phyloP scores from a whole-genome alignment of 2,888 invertebrate genomes.

The Diadromus collaris region DNA sequence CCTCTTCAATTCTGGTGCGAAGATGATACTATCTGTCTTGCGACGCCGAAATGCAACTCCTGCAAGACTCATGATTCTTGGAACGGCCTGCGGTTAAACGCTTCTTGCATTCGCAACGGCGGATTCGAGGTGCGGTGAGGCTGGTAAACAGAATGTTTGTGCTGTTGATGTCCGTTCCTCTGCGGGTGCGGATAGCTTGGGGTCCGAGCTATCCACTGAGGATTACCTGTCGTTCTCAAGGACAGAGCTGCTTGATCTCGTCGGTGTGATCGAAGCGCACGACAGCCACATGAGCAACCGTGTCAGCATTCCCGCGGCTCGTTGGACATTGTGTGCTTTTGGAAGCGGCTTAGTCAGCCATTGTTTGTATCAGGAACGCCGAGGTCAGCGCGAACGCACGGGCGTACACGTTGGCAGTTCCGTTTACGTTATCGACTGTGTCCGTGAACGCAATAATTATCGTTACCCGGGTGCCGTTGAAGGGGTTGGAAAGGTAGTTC shows the following conservation, averaged over 20 bases:
- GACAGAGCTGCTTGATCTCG: slow-evolving; percentile 56
- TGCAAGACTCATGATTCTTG: not conserved
- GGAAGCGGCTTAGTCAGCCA: slow-evolving; percentile 77
- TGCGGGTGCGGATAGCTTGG: slow-evolving; percentile 8
- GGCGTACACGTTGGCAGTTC: slow-evolving; percentile 28
- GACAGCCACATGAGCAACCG: slow-evolving; percentile 59
- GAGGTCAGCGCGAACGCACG: slow-evolving; percentile 53
- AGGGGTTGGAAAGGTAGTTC: not conserved
- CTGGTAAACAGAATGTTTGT: slow-evolving; percentile 62
- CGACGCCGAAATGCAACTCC: not conserved
- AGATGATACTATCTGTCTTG: not conserved
- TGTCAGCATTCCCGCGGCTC: slow-evolving; percentile 56
- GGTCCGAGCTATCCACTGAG: slow-evolving; percentile 15
- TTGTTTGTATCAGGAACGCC: slow-evolving; percentile 66
- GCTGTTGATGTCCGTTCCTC: slow-evolving; percentile 43
- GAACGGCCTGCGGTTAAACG: not conserved
- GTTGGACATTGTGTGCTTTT: slow-evolving; percentile 72
- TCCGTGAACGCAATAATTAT: slow-evolving; percentile 18
- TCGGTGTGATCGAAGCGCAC: slow-evolving; percentile 71
- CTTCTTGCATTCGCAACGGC: slow-evolving; percentile 52
- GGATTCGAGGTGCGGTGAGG: slow-evolving; percentile 64
- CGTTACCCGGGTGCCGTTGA: slow-evolving; percentile 8
- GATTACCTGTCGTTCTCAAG: slow-evolving; percentile 48
- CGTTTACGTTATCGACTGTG: slow-evolving; percentile 35
- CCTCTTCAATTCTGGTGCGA: no score